phyloP scores from a whole-genome alignment of 1,140 invertebrate genomes.

The Orchesella cincta region DNA sequence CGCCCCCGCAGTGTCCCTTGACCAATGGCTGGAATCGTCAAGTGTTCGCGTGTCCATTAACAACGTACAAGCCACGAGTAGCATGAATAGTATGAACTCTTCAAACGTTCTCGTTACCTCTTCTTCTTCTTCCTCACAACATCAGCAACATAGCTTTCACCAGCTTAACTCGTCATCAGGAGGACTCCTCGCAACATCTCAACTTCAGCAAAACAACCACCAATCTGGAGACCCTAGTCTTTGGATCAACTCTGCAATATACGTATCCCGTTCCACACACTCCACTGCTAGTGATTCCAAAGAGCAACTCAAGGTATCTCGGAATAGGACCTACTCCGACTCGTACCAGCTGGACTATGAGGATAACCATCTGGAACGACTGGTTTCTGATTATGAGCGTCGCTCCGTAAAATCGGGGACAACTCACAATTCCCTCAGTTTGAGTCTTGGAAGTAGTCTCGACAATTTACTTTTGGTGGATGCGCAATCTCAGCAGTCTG shows the following conservation, averaged over 20 bases:
- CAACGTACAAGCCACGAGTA: not conserved
- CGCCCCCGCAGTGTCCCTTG: not conserved
- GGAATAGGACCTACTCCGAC: conserved; percentile 44
- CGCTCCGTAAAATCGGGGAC: conserved; percentile 35
- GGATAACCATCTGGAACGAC: not conserved
- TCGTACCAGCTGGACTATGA: conserved; percentile 40
- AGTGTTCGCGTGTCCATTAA: not conserved
- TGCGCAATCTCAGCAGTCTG: conserved; percentile 42
- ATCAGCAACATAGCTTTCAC: conserved; percentile 21
- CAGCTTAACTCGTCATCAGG: conserved; percentile 25
- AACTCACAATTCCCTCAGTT: conserved; percentile 47
- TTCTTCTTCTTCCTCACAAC: conserved; percentile 4
- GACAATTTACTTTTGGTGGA: conserved; percentile 49
- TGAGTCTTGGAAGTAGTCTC: conserved; percentile 38
- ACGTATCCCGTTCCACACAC: conserved; percentile 13
- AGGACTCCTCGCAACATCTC: not conserved
- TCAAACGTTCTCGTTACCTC: not conserved
- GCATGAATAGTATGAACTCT: no score
- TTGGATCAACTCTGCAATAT: conserved; percentile 12
- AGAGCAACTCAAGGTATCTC: not conserved
- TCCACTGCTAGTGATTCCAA: conserved; percentile 11
- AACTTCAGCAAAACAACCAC: not conserved
- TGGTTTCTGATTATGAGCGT: not conserved
- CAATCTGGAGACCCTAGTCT: conserved; percentile 16
- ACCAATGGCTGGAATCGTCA: conserved; percentile 16